Evolutionary conservation across 2,797 vertebrate species (phyloP), one percentile per base, ranked within the genome.

Genomic region (Spea hammondii): DNA sequence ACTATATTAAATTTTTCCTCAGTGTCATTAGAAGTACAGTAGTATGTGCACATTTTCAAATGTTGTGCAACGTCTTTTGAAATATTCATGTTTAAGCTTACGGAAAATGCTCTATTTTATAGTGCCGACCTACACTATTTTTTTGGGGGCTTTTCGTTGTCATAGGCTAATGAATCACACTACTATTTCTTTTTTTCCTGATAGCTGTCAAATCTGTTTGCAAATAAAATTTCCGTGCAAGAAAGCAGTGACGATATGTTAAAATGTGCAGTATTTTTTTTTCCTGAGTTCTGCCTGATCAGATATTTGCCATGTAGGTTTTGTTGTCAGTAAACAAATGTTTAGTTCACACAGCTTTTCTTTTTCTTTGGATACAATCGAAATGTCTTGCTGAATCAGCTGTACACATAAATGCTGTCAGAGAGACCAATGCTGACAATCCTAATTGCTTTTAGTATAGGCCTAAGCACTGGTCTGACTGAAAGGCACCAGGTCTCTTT

Each of bases 311-410:
- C 74, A 67, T 9, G 47, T 70, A 70, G 55, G 0, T 82, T 77
- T 75, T 73, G 74, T 60, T 55, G 0, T 82, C 55, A 57, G 47
- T 77, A 83, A 79, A 70, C 65, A 66, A 79, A 79, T 77, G 74
- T 83, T 79, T 83, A 74, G 82, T 70, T 57, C n/a, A 4, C 1
- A 0, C 45, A 51, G 13, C 64, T 79, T 6, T 65, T 82, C 70
- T 57, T 77, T 83, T 75, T 53, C 9, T 74, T 12, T 72, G 7
- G 50, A 74, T 44, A 32, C 51, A 4, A 54, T 70, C 32, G 72
- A 6, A 50, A 77, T 46, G 13, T 83, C 82, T 79, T 64, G 69
- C 73, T 83, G 73, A 72, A 32, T 77, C 77, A 79, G 82, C 74
- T 32, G n/a, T 47, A 45, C 12, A 53, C 71, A 13, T 74, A 47